Conservation (phyloP, 2,888 invertebrate genomes). For the Drosophila acutilabella region DNA sequence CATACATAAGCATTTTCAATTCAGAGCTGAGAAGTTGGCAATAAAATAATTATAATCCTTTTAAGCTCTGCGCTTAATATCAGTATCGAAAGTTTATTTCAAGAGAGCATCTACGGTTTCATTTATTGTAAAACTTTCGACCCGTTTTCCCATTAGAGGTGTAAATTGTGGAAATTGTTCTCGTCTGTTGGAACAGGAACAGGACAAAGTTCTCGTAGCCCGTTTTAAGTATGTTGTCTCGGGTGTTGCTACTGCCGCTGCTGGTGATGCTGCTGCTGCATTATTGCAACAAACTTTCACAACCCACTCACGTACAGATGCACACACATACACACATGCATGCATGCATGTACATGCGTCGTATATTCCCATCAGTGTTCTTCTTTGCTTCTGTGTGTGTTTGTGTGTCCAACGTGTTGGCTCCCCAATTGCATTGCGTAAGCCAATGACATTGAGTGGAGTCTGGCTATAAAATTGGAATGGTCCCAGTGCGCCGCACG, state of each 20-base stretch:
- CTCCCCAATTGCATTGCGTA: constrained; percentile 63
- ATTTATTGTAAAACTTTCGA: constrained; percentile 26
- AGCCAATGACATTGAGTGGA: constrained; percentile 45
- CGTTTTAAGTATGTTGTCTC: constrained; percentile 24
- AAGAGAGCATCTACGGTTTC: constrained; percentile 19
- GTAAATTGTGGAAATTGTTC: constrained; percentile 49
- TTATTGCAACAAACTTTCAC: constrained; percentile 51
- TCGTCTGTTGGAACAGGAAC: constrained; percentile 9
- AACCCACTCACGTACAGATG: constrained; percentile 52
- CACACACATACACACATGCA: too few relatives aligned
- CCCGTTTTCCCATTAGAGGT: constrained; percentile 53
- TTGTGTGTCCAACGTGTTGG: constrained; percentile 42
- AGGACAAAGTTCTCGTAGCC: constrained; percentile 34
- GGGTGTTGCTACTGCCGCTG: constrained; percentile 5
- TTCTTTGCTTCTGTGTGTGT: constrained; percentile 1
- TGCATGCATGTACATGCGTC: neutral
- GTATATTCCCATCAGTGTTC: constrained; percentile 12
- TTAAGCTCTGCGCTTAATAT: constrained; percentile 10
- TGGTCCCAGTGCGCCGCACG: constrained; percentile 9
- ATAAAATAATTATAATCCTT: constrained; percentile 1
- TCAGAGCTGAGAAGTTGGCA: neutral
- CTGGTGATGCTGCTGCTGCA: neutral
- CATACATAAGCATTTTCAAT: neutral
- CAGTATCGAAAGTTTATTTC: neutral
- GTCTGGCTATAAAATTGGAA: constrained; percentile 15